Conservation (phyloP, 1,140 invertebrate genomes). For the Nilaparvata lugens region DNA sequence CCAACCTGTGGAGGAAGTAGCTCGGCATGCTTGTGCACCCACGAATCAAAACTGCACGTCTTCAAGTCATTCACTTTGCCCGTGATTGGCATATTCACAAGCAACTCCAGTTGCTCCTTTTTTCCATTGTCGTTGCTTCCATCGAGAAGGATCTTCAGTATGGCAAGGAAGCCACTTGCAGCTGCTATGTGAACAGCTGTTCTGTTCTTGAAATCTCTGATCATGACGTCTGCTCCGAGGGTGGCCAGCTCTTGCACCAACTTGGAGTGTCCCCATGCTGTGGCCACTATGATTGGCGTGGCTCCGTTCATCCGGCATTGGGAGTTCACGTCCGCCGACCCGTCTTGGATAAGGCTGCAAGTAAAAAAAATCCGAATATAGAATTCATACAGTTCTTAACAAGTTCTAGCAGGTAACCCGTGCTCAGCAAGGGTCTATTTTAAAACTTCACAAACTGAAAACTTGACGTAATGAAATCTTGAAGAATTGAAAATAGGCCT, state of each 20-base stretch:
- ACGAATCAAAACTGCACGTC: slow-evolving; percentile 16
- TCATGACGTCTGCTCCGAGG: slow-evolving; percentile 33
- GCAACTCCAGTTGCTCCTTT: background rate
- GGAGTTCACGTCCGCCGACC: slow-evolving; percentile 39
- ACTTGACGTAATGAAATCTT: too few species aligned
- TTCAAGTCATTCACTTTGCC: slow-evolving; percentile 1
- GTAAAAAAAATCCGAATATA: too few species aligned
- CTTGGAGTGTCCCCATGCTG: slow-evolving; percentile 32
- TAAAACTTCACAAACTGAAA: too few species aligned
- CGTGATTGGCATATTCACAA: background rate
- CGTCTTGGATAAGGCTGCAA: slow-evolving; percentile 24
- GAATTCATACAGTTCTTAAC: too few species aligned
- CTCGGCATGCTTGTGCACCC: slow-evolving; percentile 22
- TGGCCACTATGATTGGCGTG: slow-evolving; percentile 37
- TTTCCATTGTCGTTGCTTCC: background rate
- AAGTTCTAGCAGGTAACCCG: too few species aligned
- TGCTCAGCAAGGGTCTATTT: too few species aligned
- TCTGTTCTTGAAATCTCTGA: slow-evolving; percentile 35
- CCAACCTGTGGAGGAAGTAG: background rate
- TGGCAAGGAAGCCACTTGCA: slow-evolving; percentile 35
- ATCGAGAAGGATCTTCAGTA: slow-evolving; percentile 26
- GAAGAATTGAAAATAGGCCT: too few species aligned
- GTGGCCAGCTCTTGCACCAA: slow-evolving; percentile 35
- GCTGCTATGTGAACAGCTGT: slow-evolving; percentile 40
- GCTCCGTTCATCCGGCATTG: slow-evolving; percentile 37